Base-by-base conservation (phyloP, 2,888 invertebrate species). In the Seira ritae region DNA sequence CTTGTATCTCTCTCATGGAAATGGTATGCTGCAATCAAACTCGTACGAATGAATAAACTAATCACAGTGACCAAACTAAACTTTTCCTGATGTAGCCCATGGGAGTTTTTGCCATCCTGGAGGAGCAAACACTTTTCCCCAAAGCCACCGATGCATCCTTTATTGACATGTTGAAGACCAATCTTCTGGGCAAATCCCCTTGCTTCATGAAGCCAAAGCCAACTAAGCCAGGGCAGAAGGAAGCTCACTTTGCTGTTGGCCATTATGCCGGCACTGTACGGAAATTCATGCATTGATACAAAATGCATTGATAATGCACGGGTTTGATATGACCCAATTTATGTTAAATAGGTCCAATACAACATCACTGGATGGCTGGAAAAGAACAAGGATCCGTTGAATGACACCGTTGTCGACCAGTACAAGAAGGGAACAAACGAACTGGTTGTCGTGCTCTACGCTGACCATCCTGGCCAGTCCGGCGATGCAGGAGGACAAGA, bases 311-410 rank as follows among this genome's bases (percentile, higher is more conserved):
- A n/a, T n/a, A n/a, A n/a, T n/a, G n/a, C n/a, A n/a, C n/a, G n/a
- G n/a, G n/a, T n/a, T n/a, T n/a, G n/a, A 46, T 12, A 12, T 15
- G 15, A 46, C 15, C 50, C 15, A 12, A 46, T 46, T 15, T 19
- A 6, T 60, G 60, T n/a, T 10, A 60, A 19, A 60, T 60, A 96
- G 96, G 97, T 98, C 92, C 95, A 97, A 89, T 99, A 99, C 95
- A 99, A 98, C 93, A 97, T 98, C 92, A 94, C 95, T 90, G 98
- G 98, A 90, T 99, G 99, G 99, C 94, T 99, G 92, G 99, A 99
- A 92, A 99, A 99, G 97, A 99, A 99, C 95, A 99, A 99, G 95
- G 99, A 99, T 93, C 99, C 99, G 90, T 94, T 99, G 92, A 99
- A 99, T 95, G 99, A 99, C 94, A 98, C 98, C 86, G 98, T 99